Evolutionary conservation across 2,113 vertebrate genomes (phyloP).

Genomic region (Pterocles gutturalis): DNA sequence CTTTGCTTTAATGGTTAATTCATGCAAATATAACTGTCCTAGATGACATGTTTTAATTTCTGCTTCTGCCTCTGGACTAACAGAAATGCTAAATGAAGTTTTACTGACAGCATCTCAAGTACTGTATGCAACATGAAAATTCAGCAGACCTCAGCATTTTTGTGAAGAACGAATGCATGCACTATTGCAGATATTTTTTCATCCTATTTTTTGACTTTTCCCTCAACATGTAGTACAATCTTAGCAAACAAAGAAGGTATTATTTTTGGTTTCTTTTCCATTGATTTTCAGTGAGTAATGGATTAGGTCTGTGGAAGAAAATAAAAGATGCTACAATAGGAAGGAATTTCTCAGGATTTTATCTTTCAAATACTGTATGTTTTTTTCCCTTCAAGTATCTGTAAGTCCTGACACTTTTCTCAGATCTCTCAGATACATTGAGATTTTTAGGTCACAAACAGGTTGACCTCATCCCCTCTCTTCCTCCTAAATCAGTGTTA

Average conservation of each 20-base stretch:
- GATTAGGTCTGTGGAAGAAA: neutral
- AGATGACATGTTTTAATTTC: slow-evolving; percentile 42
- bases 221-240: neutral
- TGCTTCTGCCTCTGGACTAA: slow-evolving; percentile 24
- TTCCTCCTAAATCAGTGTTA: neutral
- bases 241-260: neutral
- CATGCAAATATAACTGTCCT: slow-evolving; percentile 48
- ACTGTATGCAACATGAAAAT: neutral
- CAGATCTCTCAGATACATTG: neutral
- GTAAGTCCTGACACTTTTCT: neutral
- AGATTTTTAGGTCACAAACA: neutral
- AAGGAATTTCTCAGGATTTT: neutral
- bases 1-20: slow-evolving; percentile 52
- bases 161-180: neutral
- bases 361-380: rapidly evolving
- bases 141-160: neutral
- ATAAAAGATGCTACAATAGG: neutral
- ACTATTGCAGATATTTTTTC: neutral
- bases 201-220: neutral
- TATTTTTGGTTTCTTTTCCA: neutral
- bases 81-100: neutral
- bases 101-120: neutral
- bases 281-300: neutral
- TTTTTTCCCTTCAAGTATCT: neutral
- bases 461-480: neutral